Evolutionary conservation across 1,140 invertebrate genomes (phyloP).

Genomic region (Chrysomallon squamiferum): DNA sequence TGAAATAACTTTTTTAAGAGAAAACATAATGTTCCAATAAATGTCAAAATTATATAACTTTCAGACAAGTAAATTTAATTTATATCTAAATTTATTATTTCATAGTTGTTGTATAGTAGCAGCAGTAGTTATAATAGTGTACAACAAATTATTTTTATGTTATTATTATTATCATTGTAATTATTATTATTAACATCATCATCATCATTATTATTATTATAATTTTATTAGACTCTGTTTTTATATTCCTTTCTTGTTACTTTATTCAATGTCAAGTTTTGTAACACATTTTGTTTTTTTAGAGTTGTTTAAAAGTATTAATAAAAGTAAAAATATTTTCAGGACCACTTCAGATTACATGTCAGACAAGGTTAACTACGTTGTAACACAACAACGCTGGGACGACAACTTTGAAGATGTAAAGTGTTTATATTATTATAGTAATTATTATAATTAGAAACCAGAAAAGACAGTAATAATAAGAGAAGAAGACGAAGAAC

Average conservation of each 20-base stretch:
- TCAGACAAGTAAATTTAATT: neutral
- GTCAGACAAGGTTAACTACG: slow-evolving; percentile 57
- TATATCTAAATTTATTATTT: neutral
- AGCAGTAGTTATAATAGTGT: neutral
- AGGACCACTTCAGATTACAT: slow-evolving; percentile 62
- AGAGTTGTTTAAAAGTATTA: too few species aligned
- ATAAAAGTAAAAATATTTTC: too few species aligned
- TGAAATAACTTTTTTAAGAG: neutral
- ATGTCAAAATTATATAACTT: too few species aligned
- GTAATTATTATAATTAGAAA: neutral
- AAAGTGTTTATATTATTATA: slow-evolving; percentile 14
- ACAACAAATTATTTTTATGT: too few species aligned
- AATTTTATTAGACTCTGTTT: too few species aligned
- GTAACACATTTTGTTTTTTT: too few species aligned
- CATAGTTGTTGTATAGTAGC: neutral
- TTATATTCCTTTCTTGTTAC: too few species aligned
- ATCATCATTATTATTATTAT: too few species aligned
- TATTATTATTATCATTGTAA: too few species aligned
- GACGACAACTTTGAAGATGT: slow-evolving; percentile 64
- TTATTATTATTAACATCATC: too few species aligned
- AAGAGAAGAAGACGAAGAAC: neutral
- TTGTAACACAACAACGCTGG: slow-evolving; percentile 58
- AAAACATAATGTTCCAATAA: too few species aligned
- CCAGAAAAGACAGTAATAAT: neutral
- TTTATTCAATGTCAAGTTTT: too few species aligned